Evolutionary conservation across 23 tunicate species (phyloP).

Genomic region (Diplosoma virens): DNA sequence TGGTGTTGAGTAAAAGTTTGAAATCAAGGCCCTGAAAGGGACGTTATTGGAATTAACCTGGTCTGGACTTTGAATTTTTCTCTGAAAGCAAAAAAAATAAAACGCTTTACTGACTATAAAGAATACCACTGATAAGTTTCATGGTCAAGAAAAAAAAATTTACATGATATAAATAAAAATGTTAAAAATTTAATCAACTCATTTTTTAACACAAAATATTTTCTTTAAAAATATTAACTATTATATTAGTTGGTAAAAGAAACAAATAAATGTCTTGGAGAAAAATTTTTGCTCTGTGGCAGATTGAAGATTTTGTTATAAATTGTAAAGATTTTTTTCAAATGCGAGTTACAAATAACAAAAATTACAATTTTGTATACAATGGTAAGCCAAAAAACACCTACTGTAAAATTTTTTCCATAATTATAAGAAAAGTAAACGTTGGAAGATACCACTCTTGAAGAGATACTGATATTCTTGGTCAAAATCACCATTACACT

Average conservation of each 20-base stretch:
- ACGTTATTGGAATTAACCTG: not conserved
- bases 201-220: too few species aligned
- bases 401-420: constrained; percentile 50
- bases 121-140: too few species aligned
- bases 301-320: too few species aligned
- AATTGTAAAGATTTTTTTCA: too few species aligned
- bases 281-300: too few species aligned
- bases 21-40: constrained; percentile 2
- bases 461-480: constrained; percentile 15
- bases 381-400: not conserved
- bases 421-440: constrained; percentile 77
- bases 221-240: too few species aligned
- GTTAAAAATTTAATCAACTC: too few species aligned
- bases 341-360: not conserved
- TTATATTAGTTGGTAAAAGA: too few species aligned
- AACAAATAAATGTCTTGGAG: too few species aligned
- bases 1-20: constrained; percentile 44
- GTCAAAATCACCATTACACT: constrained; percentile 52
- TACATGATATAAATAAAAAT: too few species aligned
- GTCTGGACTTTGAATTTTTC: not conserved
- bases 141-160: too few species aligned
- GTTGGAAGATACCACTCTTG: constrained; percentile 46
- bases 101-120: too few species aligned
- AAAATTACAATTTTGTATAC: not conserved
- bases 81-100: not conserved